Conservation (phyloP, 2,113 vertebrate genomes). For the Nothocercus julius region DNA sequence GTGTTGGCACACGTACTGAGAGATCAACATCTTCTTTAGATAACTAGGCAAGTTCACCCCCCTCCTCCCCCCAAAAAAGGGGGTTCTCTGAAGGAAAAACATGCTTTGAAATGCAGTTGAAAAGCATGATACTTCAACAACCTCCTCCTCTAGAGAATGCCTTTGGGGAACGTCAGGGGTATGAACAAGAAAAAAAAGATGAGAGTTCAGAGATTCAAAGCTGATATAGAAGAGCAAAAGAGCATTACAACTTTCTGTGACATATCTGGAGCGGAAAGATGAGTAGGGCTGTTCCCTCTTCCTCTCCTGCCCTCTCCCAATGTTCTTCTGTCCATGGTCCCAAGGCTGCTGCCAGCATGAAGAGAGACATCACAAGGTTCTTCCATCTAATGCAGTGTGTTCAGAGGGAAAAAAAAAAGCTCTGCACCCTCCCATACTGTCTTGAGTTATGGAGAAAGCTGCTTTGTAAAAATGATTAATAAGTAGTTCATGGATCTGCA, state of each 20-base stretch:
- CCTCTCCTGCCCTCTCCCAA: background rate
- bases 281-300: rapidly evolving
- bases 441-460: background rate
- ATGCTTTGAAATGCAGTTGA: background rate
- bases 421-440: background rate
- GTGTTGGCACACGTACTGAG: background rate
- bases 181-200: background rate
- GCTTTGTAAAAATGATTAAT: too few species aligned
- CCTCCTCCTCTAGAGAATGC: background rate
- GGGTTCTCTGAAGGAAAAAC: background rate
- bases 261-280: background rate
- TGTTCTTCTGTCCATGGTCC: background rate
- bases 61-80: too few species aligned
- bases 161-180: background rate
- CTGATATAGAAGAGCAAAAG: background rate
- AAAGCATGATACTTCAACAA: background rate
- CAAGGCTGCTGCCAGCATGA: background rate
- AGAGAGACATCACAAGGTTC: background rate
- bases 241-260: rapidly evolving
- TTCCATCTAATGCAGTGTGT: background rate
- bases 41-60: background rate
- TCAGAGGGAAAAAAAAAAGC: background rate
- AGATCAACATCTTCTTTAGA: background rate
- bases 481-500: background rate
- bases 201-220: background rate